Evolutionary conservation across 2,113 vertebrate genomes (phyloP).

Genomic region (Hyperoodon ampullatus): DNA sequence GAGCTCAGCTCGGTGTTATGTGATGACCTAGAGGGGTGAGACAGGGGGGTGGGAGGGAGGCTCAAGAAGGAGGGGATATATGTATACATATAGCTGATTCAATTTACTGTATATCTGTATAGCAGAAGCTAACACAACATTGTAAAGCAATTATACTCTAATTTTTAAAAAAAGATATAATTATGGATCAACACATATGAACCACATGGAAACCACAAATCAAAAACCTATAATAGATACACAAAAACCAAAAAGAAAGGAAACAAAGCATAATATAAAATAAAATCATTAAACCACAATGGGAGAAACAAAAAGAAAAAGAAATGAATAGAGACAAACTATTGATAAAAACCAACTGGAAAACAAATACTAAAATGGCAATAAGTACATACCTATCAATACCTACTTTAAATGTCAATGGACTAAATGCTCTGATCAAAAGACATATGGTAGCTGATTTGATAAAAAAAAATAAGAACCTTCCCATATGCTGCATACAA

Average conservation of each 20-base stretch:
- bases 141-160: no score
- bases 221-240: background rate
- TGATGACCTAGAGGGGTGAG: no score
- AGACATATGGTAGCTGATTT: background rate
- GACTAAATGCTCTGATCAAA: background rate
- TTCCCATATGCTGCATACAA: background rate
- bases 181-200: background rate
- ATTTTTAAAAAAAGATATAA: background rate
- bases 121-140: no score
- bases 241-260: background rate
- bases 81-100: no score
- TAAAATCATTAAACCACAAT: background rate
- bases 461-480: background rate
- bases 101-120: no score
- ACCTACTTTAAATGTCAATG: no score
- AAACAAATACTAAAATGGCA: background rate
- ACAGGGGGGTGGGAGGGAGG: no score
- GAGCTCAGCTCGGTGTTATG: no score
- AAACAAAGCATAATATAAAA: background rate
- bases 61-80: no score
- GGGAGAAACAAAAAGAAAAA: background rate
- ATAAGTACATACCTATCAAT: background rate
- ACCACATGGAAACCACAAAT: background rate
- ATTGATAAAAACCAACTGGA: background rate
- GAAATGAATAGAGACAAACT: background rate